Evolutionary conservation across 1,140 invertebrate genomes (phyloP).

Genomic region (Bombus superbus): DNA sequence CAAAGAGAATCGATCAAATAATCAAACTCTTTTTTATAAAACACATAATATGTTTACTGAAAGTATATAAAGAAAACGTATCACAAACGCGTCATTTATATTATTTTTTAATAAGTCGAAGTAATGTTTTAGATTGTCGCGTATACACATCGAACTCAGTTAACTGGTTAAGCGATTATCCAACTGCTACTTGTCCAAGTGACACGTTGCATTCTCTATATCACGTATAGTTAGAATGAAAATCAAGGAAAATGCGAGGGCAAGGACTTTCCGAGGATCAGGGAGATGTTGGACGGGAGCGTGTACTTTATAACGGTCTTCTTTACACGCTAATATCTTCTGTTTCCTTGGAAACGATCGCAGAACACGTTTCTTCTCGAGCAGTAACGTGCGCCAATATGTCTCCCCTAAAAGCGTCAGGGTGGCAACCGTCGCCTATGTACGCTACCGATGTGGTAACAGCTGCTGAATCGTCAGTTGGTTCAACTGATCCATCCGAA

Average conservation of each 20-base stretch:
- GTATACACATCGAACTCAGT: no score
- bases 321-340: slow-evolving; percentile 50
- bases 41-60: no score
- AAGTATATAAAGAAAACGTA: no score
- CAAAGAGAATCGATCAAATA: no score
- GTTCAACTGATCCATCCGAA: slow-evolving; percentile 21
- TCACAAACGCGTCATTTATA: no score
- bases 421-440: slow-evolving; percentile 24
- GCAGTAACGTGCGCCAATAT: slow-evolving; percentile 55
- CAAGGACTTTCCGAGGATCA: neutral
- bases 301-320: slow-evolving; percentile 26
- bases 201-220: no score
- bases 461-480: slow-evolving; percentile 60
- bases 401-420: slow-evolving; percentile 44
- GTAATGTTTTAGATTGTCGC: no score
- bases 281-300: neutral
- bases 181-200: neutral
- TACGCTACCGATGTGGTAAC: slow-evolving; percentile 25
- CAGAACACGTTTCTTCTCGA: slow-evolving; percentile 25
- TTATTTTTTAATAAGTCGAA: no score
- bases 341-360: slow-evolving; percentile 66
- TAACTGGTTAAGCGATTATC: no score
- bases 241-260: neutral
- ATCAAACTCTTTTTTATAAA: no score
- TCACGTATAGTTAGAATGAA: no score